Evolutionary conservation across 2,888 invertebrate species (phyloP), one percentile per base, ranked within the genome.

Genomic region (Aquatica leii): DNA sequence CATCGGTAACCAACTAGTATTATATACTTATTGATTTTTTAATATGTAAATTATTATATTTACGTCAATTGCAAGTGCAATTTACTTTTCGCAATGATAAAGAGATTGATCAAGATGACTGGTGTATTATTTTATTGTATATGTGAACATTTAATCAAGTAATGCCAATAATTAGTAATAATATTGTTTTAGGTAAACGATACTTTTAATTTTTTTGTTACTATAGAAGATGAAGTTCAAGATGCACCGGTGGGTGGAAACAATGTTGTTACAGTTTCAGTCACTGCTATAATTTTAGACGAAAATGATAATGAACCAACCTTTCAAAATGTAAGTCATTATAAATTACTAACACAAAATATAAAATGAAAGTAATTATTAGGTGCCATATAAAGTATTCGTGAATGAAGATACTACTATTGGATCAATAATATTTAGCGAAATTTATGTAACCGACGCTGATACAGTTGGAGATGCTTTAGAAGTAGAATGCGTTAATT

Each of bases 231-330:
- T 76, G 86, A 87, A 69, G 89, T 90, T 1, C 84, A 84, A 48
- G 82, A 81, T 11, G 82, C 83, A 62, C 83, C 83, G 18, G 84
- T 85, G 66, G 87, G 87, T 9, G 86, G 85, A 11, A 86, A 86
- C 56, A 94, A 93, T 80, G 82, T 92, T 64, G 90, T 92, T 11
- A 86, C 88, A 71, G 88, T 90, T 6, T 90, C 92, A 2, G 90
- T 94, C 46, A 91, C 90, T 24, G 91, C 95, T 64, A 94, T 95
- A 65, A 89, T 96, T 12, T 82, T 92, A 8, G 95, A 96, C 76
- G 93, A 93, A 74, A 95, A 96, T 78, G 95, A 96, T 77, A 95
- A 94, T 80, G 86, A 92, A 31, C 95, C 95, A 5, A 85, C 85
- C 60, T 93, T 93, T 81, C 85, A 86, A 81, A 88, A 90, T 81